Percentiles rank a stretch among this genome's conserved stretches.
These are phyloP conservation scores for Lithosia quadra DNA, from an alignment of 2,888 invertebrate species.

Conservation along the genomic window DNA sequence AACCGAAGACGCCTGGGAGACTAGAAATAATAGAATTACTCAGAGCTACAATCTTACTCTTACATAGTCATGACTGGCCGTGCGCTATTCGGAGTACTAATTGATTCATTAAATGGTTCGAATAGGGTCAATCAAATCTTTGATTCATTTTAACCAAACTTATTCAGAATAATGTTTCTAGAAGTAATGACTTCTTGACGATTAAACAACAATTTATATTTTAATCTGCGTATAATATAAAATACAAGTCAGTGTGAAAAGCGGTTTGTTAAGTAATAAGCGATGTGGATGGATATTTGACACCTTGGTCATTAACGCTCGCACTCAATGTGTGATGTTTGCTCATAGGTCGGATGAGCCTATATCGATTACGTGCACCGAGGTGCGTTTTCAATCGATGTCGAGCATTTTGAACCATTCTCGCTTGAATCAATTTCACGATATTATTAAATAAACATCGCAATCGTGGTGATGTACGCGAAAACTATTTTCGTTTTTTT, in stretches of 20 bases:
- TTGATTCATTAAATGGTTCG: background rate
- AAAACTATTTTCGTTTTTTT: background rate
- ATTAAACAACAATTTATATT: background rate
- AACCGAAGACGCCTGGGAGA: background rate
- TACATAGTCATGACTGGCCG: background rate
- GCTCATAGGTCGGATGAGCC: conserved; percentile 13
- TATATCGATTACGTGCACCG: conserved; percentile 20
- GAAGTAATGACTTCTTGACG: background rate
- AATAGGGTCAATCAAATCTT: background rate
- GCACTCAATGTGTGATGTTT: conserved; percentile 17
- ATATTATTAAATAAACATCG: background rate
- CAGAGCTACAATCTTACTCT: background rate
- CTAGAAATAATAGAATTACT: background rate
- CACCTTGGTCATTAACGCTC: conserved; percentile 22
- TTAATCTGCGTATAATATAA: background rate
- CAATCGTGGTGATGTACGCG: background rate
- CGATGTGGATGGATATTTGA: conserved; percentile 12
- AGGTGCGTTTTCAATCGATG: conserved; percentile 4
- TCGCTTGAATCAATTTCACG: background rate
- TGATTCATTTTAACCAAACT: background rate
- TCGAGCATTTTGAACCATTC: background rate
- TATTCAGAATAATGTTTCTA: background rate
- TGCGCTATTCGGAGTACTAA: conserved; percentile 1
- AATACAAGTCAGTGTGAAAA: background rate
- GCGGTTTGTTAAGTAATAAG: conserved; percentile 12